phyloP scores from a whole-genome alignment of 1,140 invertebrate genomes.

The Ceratina calcarata region DNA sequence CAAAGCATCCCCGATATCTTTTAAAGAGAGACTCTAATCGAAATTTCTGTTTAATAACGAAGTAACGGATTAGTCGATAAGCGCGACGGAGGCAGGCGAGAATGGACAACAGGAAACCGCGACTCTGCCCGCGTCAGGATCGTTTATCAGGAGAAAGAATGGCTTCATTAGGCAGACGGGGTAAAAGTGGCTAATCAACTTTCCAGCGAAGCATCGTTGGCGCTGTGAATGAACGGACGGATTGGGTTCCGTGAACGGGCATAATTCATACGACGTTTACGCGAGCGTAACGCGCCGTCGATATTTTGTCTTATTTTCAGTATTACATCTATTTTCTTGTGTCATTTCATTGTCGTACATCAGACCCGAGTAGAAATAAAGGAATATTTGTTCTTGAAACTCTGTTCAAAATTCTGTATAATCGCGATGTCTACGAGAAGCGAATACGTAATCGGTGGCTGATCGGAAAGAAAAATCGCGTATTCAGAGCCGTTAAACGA shows the following conservation, averaged over 20 bases:
- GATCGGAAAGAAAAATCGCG: conserved; percentile 7
- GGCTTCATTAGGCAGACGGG: neutral
- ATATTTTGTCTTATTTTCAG: no score
- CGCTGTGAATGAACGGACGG: conserved; percentile 15
- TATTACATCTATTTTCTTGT: no score
- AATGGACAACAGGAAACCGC: conserved; percentile 2
- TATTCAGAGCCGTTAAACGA: conserved; percentile 4
- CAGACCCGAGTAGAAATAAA: neutral
- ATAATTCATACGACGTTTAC: conserved; percentile 15
- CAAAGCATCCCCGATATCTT: no score
- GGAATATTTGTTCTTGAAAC: no score
- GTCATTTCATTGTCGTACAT: no score
- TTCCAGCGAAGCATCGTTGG: neutral
- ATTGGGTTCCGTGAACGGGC: neutral
- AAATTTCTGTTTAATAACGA: no score
- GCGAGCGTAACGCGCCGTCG: conserved; percentile 18
- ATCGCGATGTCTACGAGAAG: neutral
- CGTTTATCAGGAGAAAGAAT: conserved; percentile 28
- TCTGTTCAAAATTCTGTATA: neutral
- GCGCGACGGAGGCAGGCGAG: neutral
- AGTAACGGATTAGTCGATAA: neutral
- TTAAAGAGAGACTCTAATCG: no score
- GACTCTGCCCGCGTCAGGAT: neutral
- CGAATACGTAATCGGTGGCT: neutral
- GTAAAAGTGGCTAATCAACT: neutral